Base-by-base conservation (phyloP, 1,140 invertebrate species). In the Drosophila azteca region DNA sequence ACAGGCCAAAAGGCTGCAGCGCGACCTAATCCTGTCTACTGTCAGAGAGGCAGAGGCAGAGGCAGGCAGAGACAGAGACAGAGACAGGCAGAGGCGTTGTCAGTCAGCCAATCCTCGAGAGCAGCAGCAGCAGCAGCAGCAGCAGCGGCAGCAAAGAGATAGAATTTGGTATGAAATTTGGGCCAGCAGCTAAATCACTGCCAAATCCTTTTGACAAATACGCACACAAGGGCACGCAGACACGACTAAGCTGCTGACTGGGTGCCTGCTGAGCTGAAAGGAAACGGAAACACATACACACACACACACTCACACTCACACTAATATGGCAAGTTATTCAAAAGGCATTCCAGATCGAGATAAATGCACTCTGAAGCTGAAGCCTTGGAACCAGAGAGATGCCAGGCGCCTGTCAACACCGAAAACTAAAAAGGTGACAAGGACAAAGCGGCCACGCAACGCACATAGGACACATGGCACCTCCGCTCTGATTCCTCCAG, bases 281-380 rank as follows among this genome's bases (percentile, higher is more conserved):
- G 54, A 77, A 65, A 82, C 72, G 35, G 11, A 39, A 35, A 79
- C 78, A 87, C 46, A 81, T 68, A 46, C 57, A 41, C 51, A 68
- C 70, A 65, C 64, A 61, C 31, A 35, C 59, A 58, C n/a, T 75
- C 72, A 81, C 58, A 80, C 77, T 59, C 79, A 54, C 59, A 67
- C 79, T 88, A 83, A 88, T 88, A 83, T 88, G 76, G 65, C 83
- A 88, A 88, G 83, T 88, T 88, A 88, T 88, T 88, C 83, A 88
- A 88, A 88, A 88, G 79, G 83, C 79, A 88, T 79, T 79, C 71
- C 61, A 59, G 53, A 63, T 77, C 48, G 75, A 82, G 79, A 87
- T 88, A 87, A 88, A 87, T 87, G 83, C 83, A 87, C 75, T 88
- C 35, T 15, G n/a, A 24, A 31, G 29, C 20, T 15, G 60, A 45